Base-by-base conservation (phyloP, 2,113 vertebrate genomes). In the Otis tarda region DNA sequence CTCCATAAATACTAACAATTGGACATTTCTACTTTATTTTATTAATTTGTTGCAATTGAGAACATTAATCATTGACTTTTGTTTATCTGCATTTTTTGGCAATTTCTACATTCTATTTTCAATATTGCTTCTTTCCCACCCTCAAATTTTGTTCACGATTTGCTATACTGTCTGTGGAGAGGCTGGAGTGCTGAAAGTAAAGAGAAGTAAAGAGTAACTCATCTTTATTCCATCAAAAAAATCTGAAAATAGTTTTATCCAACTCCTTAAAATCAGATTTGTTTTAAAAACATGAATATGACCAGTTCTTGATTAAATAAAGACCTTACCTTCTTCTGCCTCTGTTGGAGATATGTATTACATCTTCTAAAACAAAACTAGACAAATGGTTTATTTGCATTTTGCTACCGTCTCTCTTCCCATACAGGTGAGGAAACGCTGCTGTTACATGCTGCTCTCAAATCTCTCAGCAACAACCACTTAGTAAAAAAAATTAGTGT, bases 51-150 rank as follows among this genome's bases (percentile, higher is more conserved):
- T 77, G 53, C 27, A 64, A 27, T 2, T 65, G 45, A 73, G 39
- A 89, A 73, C 6, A 47, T 24, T 55, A 59, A 47, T 56, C 0
- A 1, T 10, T 1, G 2, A 30, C 9, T 68, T 74, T 7, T 14
- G 3, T 33, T 70, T 73, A 35, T 35, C 17, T 73, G 30, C 17
- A 30, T 41, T 92, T 84, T 52, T 37, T 4, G 33, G 13, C 35
- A 69, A 15, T n/a, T n/a, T 47, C 22, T 53, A 60, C 20, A 69
- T 52, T 53, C 6, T 10, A 27, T 83, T 91, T 86, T 47, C 49
- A 83, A 8, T 39, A 55, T 19, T 39, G 12, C 18, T 70, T 16
- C 25, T 68, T 83, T 91, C 45, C 28, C n/a, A n/a, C 4, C 8
- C 43, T 28, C 2, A 55, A 25, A 45, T 76, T 63, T 53, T 43